A percentile compares a stretch with the other conserved stretches of the same genome.
Evolutionary conservation across 2,113 vertebrate genomes (phyloP).

Genomic region (Halcyon malimbica): DNA sequence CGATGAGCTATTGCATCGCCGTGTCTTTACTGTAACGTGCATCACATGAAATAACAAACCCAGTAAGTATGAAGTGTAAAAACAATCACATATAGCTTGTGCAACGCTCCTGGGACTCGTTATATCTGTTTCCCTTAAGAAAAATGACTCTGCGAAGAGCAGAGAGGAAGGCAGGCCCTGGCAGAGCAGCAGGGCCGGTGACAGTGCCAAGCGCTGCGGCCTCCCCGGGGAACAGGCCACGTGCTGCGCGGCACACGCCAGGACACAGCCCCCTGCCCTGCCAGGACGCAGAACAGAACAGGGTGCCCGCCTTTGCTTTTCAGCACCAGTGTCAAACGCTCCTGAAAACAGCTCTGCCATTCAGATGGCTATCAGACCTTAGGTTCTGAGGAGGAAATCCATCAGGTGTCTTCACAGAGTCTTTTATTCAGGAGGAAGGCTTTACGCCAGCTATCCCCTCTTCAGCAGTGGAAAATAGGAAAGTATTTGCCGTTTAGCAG

Average conservation of each 20-base stretch:
- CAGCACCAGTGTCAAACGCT: not conserved
- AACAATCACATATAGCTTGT: not conserved
- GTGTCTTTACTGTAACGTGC: not conserved
- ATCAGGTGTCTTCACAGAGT: not conserved
- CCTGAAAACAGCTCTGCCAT: not conserved
- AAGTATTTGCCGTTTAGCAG: not conserved
- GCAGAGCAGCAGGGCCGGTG: not conserved
- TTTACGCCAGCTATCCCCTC: not conserved
- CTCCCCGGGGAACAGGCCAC: not conserved
- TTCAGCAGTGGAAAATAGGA: not conserved
- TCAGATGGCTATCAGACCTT: not conserved
- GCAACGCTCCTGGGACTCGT: not conserved
- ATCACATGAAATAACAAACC: not conserved
- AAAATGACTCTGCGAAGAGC: not conserved
- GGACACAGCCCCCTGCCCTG: not conserved
- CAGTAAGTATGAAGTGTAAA: not conserved
- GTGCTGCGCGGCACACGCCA: not conserved
- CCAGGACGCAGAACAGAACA: not conserved
- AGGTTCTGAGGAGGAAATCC: not conserved
- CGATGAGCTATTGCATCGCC: accelerated
- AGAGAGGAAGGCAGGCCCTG: not conserved
- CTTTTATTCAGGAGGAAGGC: not conserved
- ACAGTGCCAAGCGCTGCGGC: accelerated
- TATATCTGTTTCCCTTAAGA: not conserved
- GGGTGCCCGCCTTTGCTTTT: not conserved